A percentile compares a stretch with the other conserved stretches of the same genome.
phyloP scores from a whole-genome alignment of 1,140 invertebrate species.

The Brachystomella parvula region DNA sequence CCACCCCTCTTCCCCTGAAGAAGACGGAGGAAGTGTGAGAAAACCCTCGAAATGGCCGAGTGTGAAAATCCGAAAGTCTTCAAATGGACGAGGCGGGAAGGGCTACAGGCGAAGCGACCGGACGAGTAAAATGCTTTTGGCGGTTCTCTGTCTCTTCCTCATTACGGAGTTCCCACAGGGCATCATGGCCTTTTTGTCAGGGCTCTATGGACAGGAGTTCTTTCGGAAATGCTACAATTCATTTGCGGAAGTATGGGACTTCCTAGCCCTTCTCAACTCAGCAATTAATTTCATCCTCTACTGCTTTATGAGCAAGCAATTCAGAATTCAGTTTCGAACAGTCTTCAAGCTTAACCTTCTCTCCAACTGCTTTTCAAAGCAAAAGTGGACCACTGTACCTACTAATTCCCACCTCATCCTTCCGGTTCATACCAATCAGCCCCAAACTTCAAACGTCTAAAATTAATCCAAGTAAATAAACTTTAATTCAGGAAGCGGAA shows the following conservation, averaged over 20 bases:
- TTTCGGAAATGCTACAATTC: constrained; percentile 42
- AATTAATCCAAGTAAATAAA: background rate
- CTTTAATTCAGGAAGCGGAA: no score
- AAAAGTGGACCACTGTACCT: background rate
- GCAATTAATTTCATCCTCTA: constrained; percentile 97
- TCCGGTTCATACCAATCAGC: no score
- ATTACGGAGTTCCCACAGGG: constrained; percentile 37
- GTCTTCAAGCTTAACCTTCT: background rate
- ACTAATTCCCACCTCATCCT: no score
- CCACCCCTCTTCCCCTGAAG: background rate
- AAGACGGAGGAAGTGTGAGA: constrained; percentile 1
- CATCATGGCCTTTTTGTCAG: constrained; percentile 30
- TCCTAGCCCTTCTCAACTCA: constrained; percentile 88
- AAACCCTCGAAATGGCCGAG: background rate
- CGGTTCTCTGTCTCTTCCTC: constrained; percentile 43
- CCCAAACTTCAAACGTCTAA: background rate
- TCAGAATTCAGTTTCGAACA: constrained; percentile 27
- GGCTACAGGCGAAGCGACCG: constrained; percentile 57
- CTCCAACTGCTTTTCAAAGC: background rate
- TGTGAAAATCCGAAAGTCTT: background rate
- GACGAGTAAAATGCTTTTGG: constrained; percentile 83
- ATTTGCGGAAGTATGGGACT: constrained; percentile 73
- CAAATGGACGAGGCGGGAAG: constrained; percentile 1
- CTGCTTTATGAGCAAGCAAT: constrained; percentile 59
- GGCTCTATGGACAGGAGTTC: constrained; percentile 28